Percentiles rank a stretch among this genome's conserved stretches.
phyloP scores from a whole-genome alignment of 2,888 invertebrate species.

The Cactoblastis cactorum region DNA sequence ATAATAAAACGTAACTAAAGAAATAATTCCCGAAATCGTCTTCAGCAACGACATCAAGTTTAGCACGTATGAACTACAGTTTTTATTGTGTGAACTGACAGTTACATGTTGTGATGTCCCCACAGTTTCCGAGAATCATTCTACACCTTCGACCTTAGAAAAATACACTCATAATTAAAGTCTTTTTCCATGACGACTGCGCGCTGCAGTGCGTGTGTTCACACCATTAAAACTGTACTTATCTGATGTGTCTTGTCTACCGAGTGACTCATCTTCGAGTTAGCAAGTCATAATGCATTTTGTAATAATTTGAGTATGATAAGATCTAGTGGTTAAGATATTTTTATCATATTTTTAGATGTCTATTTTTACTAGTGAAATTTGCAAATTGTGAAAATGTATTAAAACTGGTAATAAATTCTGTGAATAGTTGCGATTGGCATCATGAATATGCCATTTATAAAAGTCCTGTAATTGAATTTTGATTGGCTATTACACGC shows the following conservation, averaged over 20 bases:
- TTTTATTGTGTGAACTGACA: slow-evolving; percentile 28
- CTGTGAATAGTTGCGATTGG: no score
- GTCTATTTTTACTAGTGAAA: no score
- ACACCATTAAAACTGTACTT: slow-evolving; percentile 59
- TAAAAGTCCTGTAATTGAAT: no score
- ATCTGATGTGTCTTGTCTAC: slow-evolving; percentile 17
- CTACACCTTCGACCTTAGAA: slow-evolving; percentile 57
- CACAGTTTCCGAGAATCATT: slow-evolving; percentile 16
- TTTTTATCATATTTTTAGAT: no score
- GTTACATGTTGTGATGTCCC: slow-evolving; percentile 19
- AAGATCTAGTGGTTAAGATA: neutral
- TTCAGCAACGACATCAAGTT: slow-evolving; percentile 17
- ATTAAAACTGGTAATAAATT: no score
- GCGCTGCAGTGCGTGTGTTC: slow-evolving; percentile 33
- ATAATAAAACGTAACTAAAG: neutral
- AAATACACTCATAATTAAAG: slow-evolving; percentile 50
- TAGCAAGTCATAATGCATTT: neutral
- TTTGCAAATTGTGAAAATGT: no score
- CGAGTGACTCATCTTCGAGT: slow-evolving; percentile 11
- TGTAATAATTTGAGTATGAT: neutral
- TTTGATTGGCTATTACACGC: no score
- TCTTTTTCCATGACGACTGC: slow-evolving; percentile 17
- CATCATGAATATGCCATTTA: no score
- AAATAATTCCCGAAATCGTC: slow-evolving; percentile 23
- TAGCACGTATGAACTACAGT: slow-evolving; percentile 26